Evolutionary conservation across 2,888 invertebrate genomes (phyloP), one percentile per base, ranked within the genome.

Genomic region (Andrena marginata): DNA sequence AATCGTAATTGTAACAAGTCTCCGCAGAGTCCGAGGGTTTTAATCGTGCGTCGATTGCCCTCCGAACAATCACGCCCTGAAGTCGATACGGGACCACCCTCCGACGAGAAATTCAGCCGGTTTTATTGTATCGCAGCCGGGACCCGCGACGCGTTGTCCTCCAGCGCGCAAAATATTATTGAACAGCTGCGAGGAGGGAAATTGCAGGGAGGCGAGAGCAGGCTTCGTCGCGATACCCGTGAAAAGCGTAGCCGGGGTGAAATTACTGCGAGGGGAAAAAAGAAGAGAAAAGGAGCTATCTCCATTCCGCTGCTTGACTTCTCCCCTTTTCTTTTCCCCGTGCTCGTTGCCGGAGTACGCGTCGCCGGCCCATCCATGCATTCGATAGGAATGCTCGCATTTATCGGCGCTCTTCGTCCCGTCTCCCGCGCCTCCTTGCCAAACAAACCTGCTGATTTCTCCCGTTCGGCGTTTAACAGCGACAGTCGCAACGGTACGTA

Each of bases 291-390:
- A 60, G 60, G 59, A 72, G 20, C 13, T 59, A 77, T 67, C 65
- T 62, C 35, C 65, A 64, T 77, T 65, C 51, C 42, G 49, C 29
- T 64, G 60, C 67, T 73, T 51, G 51, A 77, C 59, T 72, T 70
- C 33, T 23, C 56, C 16, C 23, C 35, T 33, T 67, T 10, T n/a
- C 59, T 48, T 63, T 54, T 48, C 49, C 13, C 8, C 63, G n/a
- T 16, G 35, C 31, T 26, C 29, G 13, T 13, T 29, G 26, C 59
- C 49, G 26, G 29, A 51, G 60, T 42, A 67, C 35, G 60, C 60
- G 65, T 49, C 56, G 56, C 23, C 56, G 60, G 60, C 54, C 20
- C 56, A n/a, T 54, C 6, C 20, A 23, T 54, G 63, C 63, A 31
- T 77, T 59, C 49, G 60, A 59, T 49, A 59, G 23, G 56, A 65